Evolutionary conservation across 2,888 invertebrate genomes (phyloP).

Genomic region (Congeria kusceri): DNA sequence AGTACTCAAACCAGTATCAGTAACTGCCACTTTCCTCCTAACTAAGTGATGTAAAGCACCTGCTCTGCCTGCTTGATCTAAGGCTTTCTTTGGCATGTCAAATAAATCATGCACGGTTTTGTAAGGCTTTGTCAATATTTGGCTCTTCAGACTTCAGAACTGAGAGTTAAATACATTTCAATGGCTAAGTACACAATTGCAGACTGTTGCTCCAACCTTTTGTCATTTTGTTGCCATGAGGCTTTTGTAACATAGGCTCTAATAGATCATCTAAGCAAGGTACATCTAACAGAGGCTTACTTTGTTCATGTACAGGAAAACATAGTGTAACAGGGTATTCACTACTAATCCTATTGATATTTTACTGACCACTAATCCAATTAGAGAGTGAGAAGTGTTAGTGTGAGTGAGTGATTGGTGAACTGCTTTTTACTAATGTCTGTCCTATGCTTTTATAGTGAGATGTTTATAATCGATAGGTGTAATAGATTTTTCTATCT

Average conservation of each 20-base stretch:
- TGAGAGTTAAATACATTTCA: slow-evolving; percentile 8
- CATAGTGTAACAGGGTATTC: too few relatives aligned
- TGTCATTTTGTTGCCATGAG: neutral
- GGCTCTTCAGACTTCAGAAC: slow-evolving; percentile 20
- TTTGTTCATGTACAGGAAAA: slow-evolving; percentile 32
- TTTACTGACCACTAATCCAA: too few relatives aligned
- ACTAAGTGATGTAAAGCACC: slow-evolving; percentile 54
- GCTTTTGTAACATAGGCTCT: slow-evolving; percentile 3
- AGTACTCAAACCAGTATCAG: slow-evolving; percentile 37
- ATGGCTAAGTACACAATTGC: neutral
- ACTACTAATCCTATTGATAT: too few relatives aligned
- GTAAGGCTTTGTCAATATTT: slow-evolving; percentile 28
- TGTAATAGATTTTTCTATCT: too few relatives aligned
- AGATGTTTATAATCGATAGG: too few relatives aligned
- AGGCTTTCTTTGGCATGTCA: slow-evolving; percentile 41
- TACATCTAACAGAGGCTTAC: slow-evolving; percentile 11
- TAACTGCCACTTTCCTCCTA: slow-evolving; percentile 39
- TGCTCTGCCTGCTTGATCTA: slow-evolving; percentile 48
- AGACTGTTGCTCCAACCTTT: neutral
- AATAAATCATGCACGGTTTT: slow-evolving; percentile 34
- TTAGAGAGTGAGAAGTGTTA: too few relatives aligned
- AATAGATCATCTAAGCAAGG: slow-evolving; percentile 13
- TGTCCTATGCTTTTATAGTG: too few relatives aligned
- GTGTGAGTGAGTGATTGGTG: too few relatives aligned
- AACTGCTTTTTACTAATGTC: too few relatives aligned